phyloP scores from a whole-genome alignment of 2,888 invertebrate species.

The Aphodius granarius region DNA sequence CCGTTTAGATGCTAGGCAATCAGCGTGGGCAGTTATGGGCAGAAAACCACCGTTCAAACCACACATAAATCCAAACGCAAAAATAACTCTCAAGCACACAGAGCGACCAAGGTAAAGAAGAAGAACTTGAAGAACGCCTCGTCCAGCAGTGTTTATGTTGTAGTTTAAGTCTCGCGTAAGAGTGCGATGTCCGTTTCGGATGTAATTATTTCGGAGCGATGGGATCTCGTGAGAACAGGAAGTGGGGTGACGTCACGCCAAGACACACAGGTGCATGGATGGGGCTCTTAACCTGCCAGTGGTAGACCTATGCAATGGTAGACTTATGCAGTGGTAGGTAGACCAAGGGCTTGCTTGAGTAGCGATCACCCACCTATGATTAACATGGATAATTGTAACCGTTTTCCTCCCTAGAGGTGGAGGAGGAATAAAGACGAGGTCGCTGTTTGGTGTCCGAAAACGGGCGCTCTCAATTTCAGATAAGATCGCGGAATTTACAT shows the following conservation, averaged over 20 bases:
- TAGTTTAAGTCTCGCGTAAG: not conserved
- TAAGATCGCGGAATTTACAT: not conserved
- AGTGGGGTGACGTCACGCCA: constrained; percentile 48
- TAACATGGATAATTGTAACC: not conserved
- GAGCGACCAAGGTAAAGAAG: not conserved
- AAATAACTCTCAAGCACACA: not conserved
- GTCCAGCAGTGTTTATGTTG: not conserved
- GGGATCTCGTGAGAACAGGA: constrained; percentile 55
- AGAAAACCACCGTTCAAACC: constrained; percentile 3
- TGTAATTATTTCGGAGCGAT: constrained; percentile 52
- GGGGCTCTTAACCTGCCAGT: constrained; percentile 35
- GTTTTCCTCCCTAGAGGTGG: not conserved
- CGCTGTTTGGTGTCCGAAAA: not conserved
- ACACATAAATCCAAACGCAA: not conserved
- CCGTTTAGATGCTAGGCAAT: constrained; percentile 3
- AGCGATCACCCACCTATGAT: not conserved
- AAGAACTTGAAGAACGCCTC: not conserved
- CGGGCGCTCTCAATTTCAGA: not conserved
- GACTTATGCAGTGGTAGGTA: too few species aligned
- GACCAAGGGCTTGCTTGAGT: not conserved
- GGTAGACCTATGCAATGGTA: too few species aligned
- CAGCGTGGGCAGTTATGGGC: constrained; percentile 13
- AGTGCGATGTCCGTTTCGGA: constrained; percentile 1
- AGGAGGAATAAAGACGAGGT: not conserved
- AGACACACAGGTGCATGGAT: constrained; percentile 47